Evolutionary conservation across 2,888 invertebrate genomes (phyloP).

Genomic region (Dynastes tityus): DNA sequence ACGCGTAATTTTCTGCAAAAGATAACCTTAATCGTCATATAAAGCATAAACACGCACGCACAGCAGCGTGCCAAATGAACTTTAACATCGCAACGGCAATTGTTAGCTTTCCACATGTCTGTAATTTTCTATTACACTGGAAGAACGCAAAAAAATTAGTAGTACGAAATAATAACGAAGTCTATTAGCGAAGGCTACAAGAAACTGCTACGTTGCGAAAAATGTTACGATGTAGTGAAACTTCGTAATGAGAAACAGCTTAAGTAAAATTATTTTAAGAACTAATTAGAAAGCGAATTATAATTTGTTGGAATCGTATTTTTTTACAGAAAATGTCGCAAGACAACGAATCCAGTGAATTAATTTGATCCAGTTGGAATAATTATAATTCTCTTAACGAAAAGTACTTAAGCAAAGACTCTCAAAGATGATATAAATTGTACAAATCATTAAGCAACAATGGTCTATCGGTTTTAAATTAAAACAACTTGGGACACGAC

Average conservation of each 20-base stretch:
- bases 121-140: conserved; percentile 26
- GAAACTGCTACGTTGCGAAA: conserved; percentile 26
- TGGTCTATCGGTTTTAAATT: too few species aligned
- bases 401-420: too few species aligned
- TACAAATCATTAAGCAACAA: too few species aligned
- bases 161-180: conserved; percentile 24
- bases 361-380: too few species aligned
- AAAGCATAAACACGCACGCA: conserved; percentile 2
- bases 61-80: conserved; percentile 6
- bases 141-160: conserved; percentile 11
- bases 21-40: neutral
- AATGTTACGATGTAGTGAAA: conserved; percentile 41
- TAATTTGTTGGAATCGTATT: neutral
- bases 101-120: conserved; percentile 21
- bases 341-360: too few species aligned
- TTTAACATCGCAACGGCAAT: neutral
- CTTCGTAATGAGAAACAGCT: conserved; percentile 21
- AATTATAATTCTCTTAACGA: too few species aligned
- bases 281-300: conserved; percentile 27
- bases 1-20: neutral
- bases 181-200: conserved; percentile 18
- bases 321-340: too few species aligned
- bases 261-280: conserved; percentile 17
- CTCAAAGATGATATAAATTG: too few species aligned
- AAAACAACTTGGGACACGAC: neutral